phyloP scores from a whole-genome alignment of 1,140 invertebrate genomes.

The Drosophila jambulina region DNA sequence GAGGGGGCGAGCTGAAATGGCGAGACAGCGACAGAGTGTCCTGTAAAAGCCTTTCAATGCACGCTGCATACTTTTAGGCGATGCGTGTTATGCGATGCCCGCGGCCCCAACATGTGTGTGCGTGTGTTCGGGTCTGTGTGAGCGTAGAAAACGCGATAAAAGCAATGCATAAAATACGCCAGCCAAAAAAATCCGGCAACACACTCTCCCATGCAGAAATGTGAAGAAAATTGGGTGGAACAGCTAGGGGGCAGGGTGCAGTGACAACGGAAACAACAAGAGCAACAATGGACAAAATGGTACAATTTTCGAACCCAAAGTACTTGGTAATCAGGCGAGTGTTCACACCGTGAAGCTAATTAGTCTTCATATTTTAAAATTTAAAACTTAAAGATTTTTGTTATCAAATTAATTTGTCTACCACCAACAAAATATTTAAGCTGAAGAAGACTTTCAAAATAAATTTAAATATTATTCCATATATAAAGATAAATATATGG shows the following conservation, averaged over 20 bases:
- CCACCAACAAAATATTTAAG: too few relatives aligned
- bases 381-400: not conserved
- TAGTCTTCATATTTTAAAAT: not conserved
- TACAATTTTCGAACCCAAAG: conserved; percentile 12
- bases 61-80: conserved; percentile 77
- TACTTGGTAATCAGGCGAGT: not conserved
- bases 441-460: not conserved
- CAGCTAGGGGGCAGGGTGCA: not conserved
- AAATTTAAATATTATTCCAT: not conserved
- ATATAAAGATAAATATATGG: too few relatives aligned
- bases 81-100: conserved; percentile 57
- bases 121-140: conserved; percentile 22
- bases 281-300: conserved; percentile 13
- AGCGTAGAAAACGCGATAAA: conserved; percentile 80
- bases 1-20: not conserved
- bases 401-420: not conserved
- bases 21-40: conserved; percentile 37
- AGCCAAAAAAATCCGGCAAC: conserved; percentile 7
- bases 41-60: conserved; percentile 80
- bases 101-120: conserved; percentile 14
- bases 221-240: conserved; percentile 35
- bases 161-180: conserved; percentile 77
- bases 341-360: not conserved
- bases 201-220: conserved; percentile 15
- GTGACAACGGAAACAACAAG: conserved; percentile 7